A percentile compares a stretch with the other conserved stretches of the same genome.
These are phyloP conservation scores for Charina bottae DNA, from an alignment of 2,113 vertebrate species.

Conservation along the genomic window DNA sequence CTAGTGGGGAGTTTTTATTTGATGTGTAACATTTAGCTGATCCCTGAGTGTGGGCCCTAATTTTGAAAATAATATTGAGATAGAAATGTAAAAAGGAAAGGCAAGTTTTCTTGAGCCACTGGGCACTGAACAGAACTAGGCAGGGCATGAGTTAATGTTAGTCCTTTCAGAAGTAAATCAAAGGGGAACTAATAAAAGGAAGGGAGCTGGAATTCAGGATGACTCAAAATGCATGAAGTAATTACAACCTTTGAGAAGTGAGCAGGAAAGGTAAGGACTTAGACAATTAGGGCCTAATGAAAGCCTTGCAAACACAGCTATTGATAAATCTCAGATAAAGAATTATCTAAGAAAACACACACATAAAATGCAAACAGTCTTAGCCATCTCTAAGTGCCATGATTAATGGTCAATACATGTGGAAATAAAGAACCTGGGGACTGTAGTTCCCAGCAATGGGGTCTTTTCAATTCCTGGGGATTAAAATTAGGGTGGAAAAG, in stretches of 20 bases:
- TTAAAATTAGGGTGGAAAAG: not conserved
- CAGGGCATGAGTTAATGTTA: not conserved
- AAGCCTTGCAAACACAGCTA: constrained; percentile 57
- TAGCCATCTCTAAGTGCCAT: not conserved
- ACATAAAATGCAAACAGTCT: constrained; percentile 30
- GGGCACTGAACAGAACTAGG: constrained; percentile 1
- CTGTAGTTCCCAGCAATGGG: not conserved
- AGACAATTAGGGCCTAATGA: constrained; percentile 60
- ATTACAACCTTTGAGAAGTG: constrained; percentile 46
- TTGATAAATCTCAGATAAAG: constrained; percentile 50
- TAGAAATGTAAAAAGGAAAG: not conserved
- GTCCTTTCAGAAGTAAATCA: constrained; percentile 25
- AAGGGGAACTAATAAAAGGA: not conserved
- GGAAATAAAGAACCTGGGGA: not conserved
- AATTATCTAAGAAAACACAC: constrained; percentile 49
- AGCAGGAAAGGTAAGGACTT: constrained; percentile 50
- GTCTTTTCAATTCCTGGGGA: not conserved
- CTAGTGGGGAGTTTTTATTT: not conserved
- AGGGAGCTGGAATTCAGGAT: constrained; percentile 32
- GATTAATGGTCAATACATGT: not conserved
- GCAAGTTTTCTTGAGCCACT: not conserved
- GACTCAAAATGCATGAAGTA: constrained; percentile 33
- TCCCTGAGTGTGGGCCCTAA: not conserved
- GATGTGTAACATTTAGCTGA: not conserved
- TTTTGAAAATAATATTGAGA: not conserved